phyloP scores from a whole-genome alignment of 1,140 invertebrate genomes.

The Drosophila repleta region DNA sequence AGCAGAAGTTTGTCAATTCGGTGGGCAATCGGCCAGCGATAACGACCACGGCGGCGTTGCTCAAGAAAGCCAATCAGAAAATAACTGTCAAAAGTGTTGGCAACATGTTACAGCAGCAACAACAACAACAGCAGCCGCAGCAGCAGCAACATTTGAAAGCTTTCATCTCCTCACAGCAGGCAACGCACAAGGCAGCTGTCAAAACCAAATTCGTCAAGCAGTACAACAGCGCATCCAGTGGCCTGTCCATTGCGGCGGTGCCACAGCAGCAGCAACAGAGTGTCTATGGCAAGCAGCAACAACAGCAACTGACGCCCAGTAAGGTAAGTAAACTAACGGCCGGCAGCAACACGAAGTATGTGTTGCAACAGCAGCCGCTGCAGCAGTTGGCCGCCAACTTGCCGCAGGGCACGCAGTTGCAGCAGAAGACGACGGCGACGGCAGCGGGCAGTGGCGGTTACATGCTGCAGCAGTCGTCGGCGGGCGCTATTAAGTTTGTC shows the following conservation, averaged over 20 bases:
- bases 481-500: slow-evolving; percentile 81
- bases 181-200: slow-evolving; percentile 43
- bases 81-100: slow-evolving; percentile 67
- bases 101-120: slow-evolving; percentile 61
- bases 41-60: slow-evolving; percentile 46
- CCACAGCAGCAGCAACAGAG: slow-evolving; percentile 63
- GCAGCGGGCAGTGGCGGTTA: slow-evolving; percentile 44
- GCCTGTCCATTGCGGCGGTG: slow-evolving; percentile 67
- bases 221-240: slow-evolving; percentile 48
- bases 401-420: slow-evolving; percentile 76
- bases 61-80: slow-evolving; percentile 69
- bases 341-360: slow-evolving; percentile 55
- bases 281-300: slow-evolving; percentile 45
- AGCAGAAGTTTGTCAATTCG: slow-evolving; percentile 70
- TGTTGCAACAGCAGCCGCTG: slow-evolving; percentile 63
- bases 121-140: slow-evolving; percentile 48
- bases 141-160: slow-evolving; percentile 64
- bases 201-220: slow-evolving; percentile 78
- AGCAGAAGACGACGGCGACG: slow-evolving; percentile 62
- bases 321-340: slow-evolving; percentile 62
- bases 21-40: slow-evolving; percentile 31
- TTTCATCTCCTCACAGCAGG: slow-evolving; percentile 60
- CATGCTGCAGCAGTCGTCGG: slow-evolving; percentile 49
- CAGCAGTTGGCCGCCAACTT: slow-evolving; percentile 57
- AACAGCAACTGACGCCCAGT: slow-evolving; percentile 45